Evolutionary conservation across 2,888 invertebrate genomes (phyloP).

Genomic region (Syrphus vitripennis): DNA sequence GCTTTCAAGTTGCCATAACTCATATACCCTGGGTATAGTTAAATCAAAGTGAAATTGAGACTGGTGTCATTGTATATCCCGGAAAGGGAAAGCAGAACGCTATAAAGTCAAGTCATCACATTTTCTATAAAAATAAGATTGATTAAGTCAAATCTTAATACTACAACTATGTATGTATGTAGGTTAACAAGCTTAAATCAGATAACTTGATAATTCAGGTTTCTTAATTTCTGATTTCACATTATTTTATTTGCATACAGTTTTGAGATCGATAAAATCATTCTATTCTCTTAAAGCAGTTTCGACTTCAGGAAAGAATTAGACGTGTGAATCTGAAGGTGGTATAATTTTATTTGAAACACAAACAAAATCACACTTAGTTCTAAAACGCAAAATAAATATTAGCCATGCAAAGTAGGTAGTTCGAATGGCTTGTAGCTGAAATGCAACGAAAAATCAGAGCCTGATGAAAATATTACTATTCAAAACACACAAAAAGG

Average conservation of each 20-base stretch:
- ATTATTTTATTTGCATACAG: neutral
- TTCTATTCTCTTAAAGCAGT: neutral
- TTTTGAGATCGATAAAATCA: neutral
- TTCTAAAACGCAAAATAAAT: slow-evolving; percentile 6
- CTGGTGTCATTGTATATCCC: too few species aligned
- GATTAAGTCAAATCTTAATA: neutral
- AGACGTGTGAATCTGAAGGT: slow-evolving; percentile 1
- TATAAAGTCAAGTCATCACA: too few species aligned
- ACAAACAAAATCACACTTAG: neutral
- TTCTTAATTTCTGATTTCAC: neutral
- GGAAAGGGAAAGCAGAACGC: too few species aligned
- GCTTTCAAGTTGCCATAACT: too few species aligned
- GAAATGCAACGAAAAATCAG: slow-evolving; percentile 7
- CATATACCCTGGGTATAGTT: too few species aligned
- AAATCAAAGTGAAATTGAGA: too few species aligned
- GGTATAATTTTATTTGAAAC: neutral
- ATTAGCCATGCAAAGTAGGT: slow-evolving; percentile 35
- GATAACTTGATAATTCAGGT: neutral
- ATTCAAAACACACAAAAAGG: slow-evolving; percentile 40
- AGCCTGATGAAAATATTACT: neutral
- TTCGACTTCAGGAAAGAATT: slow-evolving; percentile 27
- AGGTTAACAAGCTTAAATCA: neutral
- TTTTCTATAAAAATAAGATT: neutral
- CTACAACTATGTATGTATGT: too few species aligned
- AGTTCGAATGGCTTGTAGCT: slow-evolving; percentile 11